Base-by-base conservation (phyloP, 2,797 vertebrate species). In the Tenualosa ilisha region DNA sequence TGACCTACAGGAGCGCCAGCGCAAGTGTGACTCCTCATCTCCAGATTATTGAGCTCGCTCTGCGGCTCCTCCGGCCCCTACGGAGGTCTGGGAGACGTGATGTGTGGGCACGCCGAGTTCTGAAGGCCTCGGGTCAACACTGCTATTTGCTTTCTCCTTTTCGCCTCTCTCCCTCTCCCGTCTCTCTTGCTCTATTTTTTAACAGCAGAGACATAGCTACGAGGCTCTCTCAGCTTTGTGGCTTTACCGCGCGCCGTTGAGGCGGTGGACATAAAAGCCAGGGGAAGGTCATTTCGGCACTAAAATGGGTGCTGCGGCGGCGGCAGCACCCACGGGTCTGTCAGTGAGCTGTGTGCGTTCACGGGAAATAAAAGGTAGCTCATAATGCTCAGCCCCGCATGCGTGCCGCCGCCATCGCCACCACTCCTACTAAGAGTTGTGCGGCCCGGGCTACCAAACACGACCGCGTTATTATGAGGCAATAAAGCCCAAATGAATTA, bases 251-350 rank as follows among this genome's bases (percentile, higher is more conserved):
- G 88, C 83, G 85, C 92, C 91, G 91, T 94, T 92, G 94, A 91
- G 87, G 88, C 90, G 87, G 85, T 88, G 90, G 90, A 91, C 91
- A 92, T 95, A 92, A 95, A 95, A 92, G 84, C 81, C 86, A 53
- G 0, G 75, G 91, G 95, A 94, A 95, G 93, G 95, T 95, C 94
- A 94, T 92, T 90, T 90, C 85, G 84, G 86, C 92, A 92, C 89
- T 92, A 88, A 94, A 92, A 86, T 12, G 61, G 56, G 83, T 91
- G 88, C 86, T 81, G 89, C 88, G 89, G 89, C 37, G 7, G 89
- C 13, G 15, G 90, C 89, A 89, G 89, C 88, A 90, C 90, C 59
- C 46, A 82, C 87, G 83, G 84, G 87, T 90, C 83, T 88, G 89
- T 86, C 86, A 83, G 75, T 87, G 86, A 86, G 61, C 56, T 12